Percentiles rank a stretch among this genome's conserved stretches.
These are phyloP conservation scores for Campylorhamphus procurvoides DNA, from an alignment of 2,113 vertebrate genomes.

Conservation along the genomic window DNA sequence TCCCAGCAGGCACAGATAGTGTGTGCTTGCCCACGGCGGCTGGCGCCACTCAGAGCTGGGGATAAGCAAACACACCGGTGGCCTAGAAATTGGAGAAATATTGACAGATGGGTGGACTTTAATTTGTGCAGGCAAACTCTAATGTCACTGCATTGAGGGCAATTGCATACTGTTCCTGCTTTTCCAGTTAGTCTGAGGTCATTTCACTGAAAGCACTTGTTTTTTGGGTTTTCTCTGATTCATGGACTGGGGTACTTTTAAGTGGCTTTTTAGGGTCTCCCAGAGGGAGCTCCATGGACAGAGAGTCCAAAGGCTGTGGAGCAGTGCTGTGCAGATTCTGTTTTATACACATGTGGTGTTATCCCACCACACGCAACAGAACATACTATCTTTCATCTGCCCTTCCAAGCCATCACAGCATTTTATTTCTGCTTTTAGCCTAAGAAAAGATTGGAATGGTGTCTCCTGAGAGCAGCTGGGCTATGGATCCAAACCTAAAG, in stretches of 20 bases:
- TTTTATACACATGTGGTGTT: neutral
- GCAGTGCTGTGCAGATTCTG: accelerated
- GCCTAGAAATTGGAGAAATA: neutral
- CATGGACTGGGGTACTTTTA: neutral
- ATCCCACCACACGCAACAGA: neutral
- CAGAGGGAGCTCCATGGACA: neutral
- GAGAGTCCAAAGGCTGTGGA: neutral
- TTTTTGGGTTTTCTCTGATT: neutral
- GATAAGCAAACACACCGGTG: neutral
- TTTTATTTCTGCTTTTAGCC: neutral
- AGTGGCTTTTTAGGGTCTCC: neutral
- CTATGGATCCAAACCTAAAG: neutral
- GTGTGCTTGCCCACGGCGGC: neutral
- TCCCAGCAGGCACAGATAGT: neutral
- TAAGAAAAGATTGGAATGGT: neutral
- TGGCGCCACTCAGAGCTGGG: neutral
- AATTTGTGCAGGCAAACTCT: conserved; percentile 7
- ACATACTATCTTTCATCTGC: neutral
- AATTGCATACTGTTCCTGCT: neutral
- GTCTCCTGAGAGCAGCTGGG: neutral
- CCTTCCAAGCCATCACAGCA: neutral
- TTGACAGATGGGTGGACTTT: conserved; percentile 41
- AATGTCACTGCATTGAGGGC: neutral
- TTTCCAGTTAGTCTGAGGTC: conserved; percentile 16
- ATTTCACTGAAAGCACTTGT: neutral